Evolutionary conservation across 1,140 invertebrate species (phyloP).

Genomic region (Hyles euphorbiae): DNA sequence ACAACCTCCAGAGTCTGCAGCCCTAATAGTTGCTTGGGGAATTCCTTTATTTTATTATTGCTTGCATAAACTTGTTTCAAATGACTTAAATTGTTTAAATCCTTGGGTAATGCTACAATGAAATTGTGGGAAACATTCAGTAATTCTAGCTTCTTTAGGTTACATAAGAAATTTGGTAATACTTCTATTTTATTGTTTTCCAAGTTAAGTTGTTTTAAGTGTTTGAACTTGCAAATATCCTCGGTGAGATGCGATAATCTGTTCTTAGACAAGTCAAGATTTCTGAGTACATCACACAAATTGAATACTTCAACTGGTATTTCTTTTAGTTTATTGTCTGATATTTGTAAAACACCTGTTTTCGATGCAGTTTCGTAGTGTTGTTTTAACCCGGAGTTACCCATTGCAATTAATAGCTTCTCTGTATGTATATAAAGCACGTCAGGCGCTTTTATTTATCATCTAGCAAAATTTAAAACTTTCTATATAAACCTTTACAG

Average conservation of each 20-base stretch:
- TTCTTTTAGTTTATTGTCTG: constrained; percentile 87
- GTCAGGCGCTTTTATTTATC: too few relatives aligned
- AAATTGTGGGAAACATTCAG: constrained; percentile 85
- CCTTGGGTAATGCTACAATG: constrained; percentile 80
- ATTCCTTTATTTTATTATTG: constrained; percentile 86
- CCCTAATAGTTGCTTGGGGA: constrained; percentile 87
- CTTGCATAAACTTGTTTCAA: constrained; percentile 87
- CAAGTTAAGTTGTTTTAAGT: constrained; percentile 89
- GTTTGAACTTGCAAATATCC: constrained; percentile 86
- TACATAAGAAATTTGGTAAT: constrained; percentile 85
- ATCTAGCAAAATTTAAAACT: too few relatives aligned
- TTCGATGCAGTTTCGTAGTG: constrained; percentile 95
- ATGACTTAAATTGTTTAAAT: constrained; percentile 81
- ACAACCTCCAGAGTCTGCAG: constrained; percentile 92
- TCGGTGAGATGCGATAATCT: constrained; percentile 86
- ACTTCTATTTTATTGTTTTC: constrained; percentile 81
- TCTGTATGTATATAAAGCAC: too few relatives aligned
- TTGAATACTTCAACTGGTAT: constrained; percentile 79
- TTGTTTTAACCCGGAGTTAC: constrained; percentile 90
- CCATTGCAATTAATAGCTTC: constrained; percentile 77
- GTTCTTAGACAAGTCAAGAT: constrained; percentile 94
- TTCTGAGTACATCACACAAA: constrained; percentile 85
- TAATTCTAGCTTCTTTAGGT: constrained; percentile 89
- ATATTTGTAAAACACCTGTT: constrained; percentile 93
- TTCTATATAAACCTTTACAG: too few relatives aligned